Evolutionary conservation across 2,797 vertebrate genomes (phyloP), one percentile per base, ranked within the genome.

Genomic region (Australoheros facetus): DNA sequence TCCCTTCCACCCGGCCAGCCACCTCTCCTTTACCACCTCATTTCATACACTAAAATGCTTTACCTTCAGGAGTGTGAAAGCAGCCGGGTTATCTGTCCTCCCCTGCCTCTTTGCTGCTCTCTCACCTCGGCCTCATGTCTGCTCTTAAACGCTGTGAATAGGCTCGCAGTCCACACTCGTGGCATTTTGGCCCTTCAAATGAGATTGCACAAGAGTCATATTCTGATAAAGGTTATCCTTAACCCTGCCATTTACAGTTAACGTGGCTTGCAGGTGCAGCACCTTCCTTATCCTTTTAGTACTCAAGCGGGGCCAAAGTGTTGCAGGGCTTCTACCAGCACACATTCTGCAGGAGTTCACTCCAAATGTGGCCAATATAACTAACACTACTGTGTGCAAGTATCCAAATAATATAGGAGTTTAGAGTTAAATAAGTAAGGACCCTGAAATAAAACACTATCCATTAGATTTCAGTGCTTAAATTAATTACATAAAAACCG

Each of bases 1-100:
- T 69, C 56, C 8, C 55, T 16, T 51, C 64, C 64, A 51, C 42
- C 64, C 26, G 1, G 64, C 64, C 26, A 30, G 60, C 72, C 80
- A 73, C 84, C 84, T 82, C 81, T 73, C 74, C 89, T 89, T 86
- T 87, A 85, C 58, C 75, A 64, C 83, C 87, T 94, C 91, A 94
- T 94, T 95, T 95, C 93, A 94, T 94, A 93, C 93, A 62, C 87
- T 91, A 93, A 91, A 69, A 85, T 84, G 88, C 88, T 92, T 94
- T 94, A 89, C 91, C 86, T 89, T 82, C 83, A 81, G 88, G 80
- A 85, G 88, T 84, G 89, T 91, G 91, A 91, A 86, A 91, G 89
- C 92, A 53, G 78, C 26, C 1, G 59, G 51, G 73, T 88, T 93
- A 91, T 93, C 91, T 84, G 56, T 16, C 60, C 77, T 42, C 17